Conservation (phyloP, 1,140 invertebrate species). For the Drosophila lacertosa region DNA sequence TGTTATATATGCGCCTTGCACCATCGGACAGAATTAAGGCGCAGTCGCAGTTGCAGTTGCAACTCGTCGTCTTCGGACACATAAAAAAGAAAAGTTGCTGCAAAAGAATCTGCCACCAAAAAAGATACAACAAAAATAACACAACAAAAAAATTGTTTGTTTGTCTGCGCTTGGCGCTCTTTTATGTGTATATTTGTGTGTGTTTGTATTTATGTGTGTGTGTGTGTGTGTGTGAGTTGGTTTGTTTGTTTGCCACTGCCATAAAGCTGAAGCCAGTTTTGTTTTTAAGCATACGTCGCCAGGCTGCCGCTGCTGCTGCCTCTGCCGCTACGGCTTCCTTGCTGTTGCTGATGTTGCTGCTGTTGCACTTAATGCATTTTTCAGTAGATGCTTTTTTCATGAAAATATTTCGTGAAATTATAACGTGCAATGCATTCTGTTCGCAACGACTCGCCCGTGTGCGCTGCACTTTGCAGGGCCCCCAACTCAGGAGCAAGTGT, state of each 20-base stretch:
- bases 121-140: slow-evolving; percentile 22
- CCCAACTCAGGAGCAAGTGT: slow-evolving; percentile 39
- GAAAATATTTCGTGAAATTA: slow-evolving; percentile 81
- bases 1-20: slow-evolving; percentile 32
- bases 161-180: slow-evolving; percentile 43
- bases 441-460: slow-evolving; percentile 30
- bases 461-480: slow-evolving; percentile 33
- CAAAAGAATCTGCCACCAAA: slow-evolving; percentile 51
- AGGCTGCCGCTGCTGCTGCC: slow-evolving; percentile 25
- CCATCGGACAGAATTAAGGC: slow-evolving; percentile 71
- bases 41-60: slow-evolving; percentile 67
- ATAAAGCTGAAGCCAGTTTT: slow-evolving; percentile 78
- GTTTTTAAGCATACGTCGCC: slow-evolving; percentile 59
- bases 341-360: slow-evolving; percentile 34
- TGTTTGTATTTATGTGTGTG: slow-evolving; percentile 19
- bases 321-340: slow-evolving; percentile 47
- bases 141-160: slow-evolving; percentile 49
- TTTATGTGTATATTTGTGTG: slow-evolving; percentile 17
- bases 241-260: slow-evolving; percentile 74
- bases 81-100: slow-evolving; percentile 50
- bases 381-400: slow-evolving; percentile 75
- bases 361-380: slow-evolving; percentile 75
- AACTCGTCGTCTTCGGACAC: slow-evolving; percentile 36
- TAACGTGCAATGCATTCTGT: slow-evolving; percentile 62
- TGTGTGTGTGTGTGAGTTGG: slow-evolving; percentile 35